These are phyloP conservation scores for Epirrita christyi DNA, from an alignment of 2,888 invertebrate species.

Conservation along the genomic window DNA sequence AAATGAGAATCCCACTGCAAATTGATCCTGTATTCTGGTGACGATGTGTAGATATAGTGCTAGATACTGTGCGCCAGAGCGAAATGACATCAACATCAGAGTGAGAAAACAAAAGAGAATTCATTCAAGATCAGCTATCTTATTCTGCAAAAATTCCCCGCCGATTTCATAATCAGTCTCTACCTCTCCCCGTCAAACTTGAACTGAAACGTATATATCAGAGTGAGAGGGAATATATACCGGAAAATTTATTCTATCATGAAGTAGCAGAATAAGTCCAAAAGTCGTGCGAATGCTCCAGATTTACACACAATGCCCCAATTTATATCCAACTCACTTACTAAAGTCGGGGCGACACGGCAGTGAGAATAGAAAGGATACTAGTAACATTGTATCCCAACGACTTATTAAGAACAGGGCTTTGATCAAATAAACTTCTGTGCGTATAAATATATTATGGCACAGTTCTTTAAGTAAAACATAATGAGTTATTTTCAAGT, in stretches of 20 bases:
- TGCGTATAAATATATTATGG: slow-evolving; percentile 13
- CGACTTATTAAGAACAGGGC: slow-evolving; percentile 22
- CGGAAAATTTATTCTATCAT: slow-evolving; percentile 55
- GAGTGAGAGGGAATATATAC: slow-evolving; percentile 47
- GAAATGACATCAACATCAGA: slow-evolving; percentile 66
- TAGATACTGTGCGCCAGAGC: slow-evolving; percentile 66
- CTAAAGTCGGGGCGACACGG: slow-evolving; percentile 69
- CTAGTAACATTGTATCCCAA: slow-evolving; percentile 43
- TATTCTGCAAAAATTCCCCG: slow-evolving; percentile 65
- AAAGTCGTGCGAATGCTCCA: slow-evolving; percentile 75
- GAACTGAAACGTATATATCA: slow-evolving; percentile 35
- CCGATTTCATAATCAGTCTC: slow-evolving; percentile 67
- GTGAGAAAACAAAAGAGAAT: slow-evolving; percentile 74
- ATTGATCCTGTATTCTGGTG: slow-evolving; percentile 78
- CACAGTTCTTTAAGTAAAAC: no score
- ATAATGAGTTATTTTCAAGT: no score
- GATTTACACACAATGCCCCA: slow-evolving; percentile 84
- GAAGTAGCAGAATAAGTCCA: slow-evolving; percentile 69
- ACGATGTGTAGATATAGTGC: slow-evolving; percentile 64
- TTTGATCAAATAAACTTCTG: slow-evolving; percentile 19
- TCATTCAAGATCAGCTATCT: slow-evolving; percentile 76
- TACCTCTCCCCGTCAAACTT: slow-evolving; percentile 54
- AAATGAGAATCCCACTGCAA: slow-evolving; percentile 64
- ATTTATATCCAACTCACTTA: slow-evolving; percentile 85
- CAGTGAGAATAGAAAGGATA: slow-evolving; percentile 60